A percentile compares a stretch with the other conserved stretches of the same genome.
phyloP scores from a whole-genome alignment of 2,797 vertebrate genomes.

The Girardinus metallicus region DNA sequence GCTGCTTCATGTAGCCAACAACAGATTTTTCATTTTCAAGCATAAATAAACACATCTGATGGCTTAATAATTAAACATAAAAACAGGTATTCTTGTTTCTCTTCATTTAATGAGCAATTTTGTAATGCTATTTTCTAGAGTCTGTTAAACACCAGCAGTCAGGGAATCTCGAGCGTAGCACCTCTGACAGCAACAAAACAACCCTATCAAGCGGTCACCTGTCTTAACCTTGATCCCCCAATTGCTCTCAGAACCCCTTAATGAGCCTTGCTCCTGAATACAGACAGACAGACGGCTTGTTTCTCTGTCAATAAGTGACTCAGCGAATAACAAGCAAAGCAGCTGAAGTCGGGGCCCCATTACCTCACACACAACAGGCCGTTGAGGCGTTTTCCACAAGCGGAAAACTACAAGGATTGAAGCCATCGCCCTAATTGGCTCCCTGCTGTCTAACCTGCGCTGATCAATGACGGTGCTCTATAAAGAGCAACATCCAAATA shows the following conservation, averaged over 20 bases:
- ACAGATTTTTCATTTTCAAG: not conserved
- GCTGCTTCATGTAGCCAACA: not conserved
- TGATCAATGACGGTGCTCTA: conserved; percentile 75
- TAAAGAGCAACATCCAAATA: conserved; percentile 69
- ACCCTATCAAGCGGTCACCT: conserved; percentile 49
- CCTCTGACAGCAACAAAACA: conserved; percentile 25
- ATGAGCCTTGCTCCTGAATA: conserved; percentile 63
- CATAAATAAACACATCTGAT: not conserved
- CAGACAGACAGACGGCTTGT: conserved; percentile 44
- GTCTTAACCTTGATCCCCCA: conserved; percentile 42
- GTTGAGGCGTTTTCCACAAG: conserved; percentile 52
- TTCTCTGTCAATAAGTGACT: conserved; percentile 47
- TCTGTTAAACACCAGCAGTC: not conserved
- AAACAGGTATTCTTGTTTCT: not conserved
- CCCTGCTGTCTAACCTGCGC: conserved; percentile 70
- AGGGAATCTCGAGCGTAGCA: conserved; percentile 21
- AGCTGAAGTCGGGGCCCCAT: conserved; percentile 39
- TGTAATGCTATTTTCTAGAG: not conserved
- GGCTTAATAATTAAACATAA: not conserved
- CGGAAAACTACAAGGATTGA: conserved; percentile 59
- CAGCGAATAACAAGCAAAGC: conserved; percentile 31
- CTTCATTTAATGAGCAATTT: not conserved
- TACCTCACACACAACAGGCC: conserved; percentile 42
- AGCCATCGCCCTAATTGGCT: conserved; percentile 82
- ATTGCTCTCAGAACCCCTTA: conserved; percentile 46